A percentile compares a stretch with the other conserved stretches of the same genome.
Conservation (phyloP, 2,888 invertebrate genomes). For the Hydrotaea cyrtoneurina region DNA sequence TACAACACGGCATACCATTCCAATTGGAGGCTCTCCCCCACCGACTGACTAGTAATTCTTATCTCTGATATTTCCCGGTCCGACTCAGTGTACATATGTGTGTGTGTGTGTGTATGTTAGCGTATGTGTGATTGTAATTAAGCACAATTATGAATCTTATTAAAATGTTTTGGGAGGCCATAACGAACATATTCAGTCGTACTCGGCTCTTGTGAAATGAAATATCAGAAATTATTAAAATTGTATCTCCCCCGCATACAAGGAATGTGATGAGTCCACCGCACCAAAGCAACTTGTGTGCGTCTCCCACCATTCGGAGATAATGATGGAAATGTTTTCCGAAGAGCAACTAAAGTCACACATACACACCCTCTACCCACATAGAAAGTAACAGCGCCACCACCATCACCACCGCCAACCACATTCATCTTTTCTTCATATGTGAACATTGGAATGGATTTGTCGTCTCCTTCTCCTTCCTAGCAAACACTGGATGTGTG, state of each 20-base stretch:
- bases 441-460: not conserved
- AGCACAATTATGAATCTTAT: constrained; percentile 65
- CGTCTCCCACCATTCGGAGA: not conserved
- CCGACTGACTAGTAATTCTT: constrained; percentile 4
- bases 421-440: constrained; percentile 25
- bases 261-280: constrained; percentile 1
- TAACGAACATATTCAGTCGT: constrained; percentile 40
- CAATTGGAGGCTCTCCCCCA: constrained; percentile 12
- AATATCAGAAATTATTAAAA: constrained; percentile 48
- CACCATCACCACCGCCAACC: not conserved
- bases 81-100: constrained; percentile 33
- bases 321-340: constrained; percentile 7
- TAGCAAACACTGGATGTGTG: not conserved
- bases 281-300: not conserved
- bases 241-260: constrained; percentile 36
- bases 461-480: not conserved
- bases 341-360: not conserved
- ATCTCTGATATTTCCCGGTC: constrained; percentile 6
- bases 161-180: constrained; percentile 55
- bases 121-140: constrained; percentile 59
- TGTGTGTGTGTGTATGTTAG: constrained; percentile 30
- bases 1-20: constrained; percentile 47
- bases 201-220: not conserved
- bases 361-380: not conserved
- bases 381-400: not conserved